Evolutionary conservation across 2,797 vertebrate genomes (phyloP).

Genomic region (Urosaurus nigricauda): DNA sequence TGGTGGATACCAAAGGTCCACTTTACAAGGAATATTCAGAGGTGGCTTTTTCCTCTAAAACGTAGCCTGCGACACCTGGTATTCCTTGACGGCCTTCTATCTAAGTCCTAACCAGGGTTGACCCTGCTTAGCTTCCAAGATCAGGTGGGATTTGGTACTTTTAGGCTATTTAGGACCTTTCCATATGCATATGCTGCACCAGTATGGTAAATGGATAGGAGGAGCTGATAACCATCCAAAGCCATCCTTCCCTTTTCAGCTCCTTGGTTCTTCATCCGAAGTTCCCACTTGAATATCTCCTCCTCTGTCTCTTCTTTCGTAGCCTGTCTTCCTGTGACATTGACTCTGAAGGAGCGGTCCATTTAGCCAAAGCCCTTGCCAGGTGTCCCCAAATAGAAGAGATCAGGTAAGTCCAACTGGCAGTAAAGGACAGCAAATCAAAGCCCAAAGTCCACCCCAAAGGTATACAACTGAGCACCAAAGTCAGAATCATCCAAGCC

Average conservation of each 20-base stretch:
- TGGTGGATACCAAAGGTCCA: too few species aligned
- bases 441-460: background rate
- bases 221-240: background rate
- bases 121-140: too few species aligned
- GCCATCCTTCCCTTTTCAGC: too few species aligned
- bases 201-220: background rate
- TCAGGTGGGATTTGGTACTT: too few species aligned
- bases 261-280: background rate
- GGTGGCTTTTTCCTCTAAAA: too few species aligned
- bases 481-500: too few species aligned
- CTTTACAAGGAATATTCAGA: too few species aligned
- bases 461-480: too few species aligned
- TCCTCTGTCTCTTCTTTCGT: conserved; percentile 23
- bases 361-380: conserved; percentile 72
- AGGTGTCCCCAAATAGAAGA: conserved; percentile 71
- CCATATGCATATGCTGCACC: background rate
- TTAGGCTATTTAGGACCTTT: too few species aligned
- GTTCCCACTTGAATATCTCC: background rate
- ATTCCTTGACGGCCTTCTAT: too few species aligned
- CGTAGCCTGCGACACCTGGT: too few species aligned
- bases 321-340: conserved; percentile 75
- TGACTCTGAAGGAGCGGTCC: conserved; percentile 54
- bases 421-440: background rate
- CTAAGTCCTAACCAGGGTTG: too few species aligned
- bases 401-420: conserved; percentile 71